phyloP scores from a whole-genome alignment of 2,113 vertebrate species.

The Nerophis lumbriciformis region DNA sequence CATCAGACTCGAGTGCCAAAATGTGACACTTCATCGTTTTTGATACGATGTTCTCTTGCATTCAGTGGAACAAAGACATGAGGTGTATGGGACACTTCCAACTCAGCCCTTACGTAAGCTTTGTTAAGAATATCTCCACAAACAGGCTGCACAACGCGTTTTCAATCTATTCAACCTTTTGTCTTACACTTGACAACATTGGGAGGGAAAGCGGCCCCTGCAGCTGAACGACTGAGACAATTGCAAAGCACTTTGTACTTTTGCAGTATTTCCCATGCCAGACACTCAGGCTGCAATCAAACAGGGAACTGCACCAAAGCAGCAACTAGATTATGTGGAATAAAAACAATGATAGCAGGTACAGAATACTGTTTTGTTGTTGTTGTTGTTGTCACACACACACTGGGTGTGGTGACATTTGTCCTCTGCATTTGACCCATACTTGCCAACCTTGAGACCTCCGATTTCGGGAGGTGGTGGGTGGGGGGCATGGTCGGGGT shows the following conservation, averaged over 20 bases:
- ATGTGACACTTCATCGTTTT: constrained; percentile 41
- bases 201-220: constrained; percentile 29
- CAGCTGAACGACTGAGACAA: constrained; percentile 29
- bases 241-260: constrained; percentile 7
- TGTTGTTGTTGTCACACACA: no score
- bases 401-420: no score
- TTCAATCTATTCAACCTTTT: constrained; percentile 51
- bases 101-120: constrained; percentile 43
- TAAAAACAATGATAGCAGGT: no score
- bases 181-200: constrained; percentile 52
- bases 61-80: constrained; percentile 22
- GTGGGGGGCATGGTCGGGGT: no score
- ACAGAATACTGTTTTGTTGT: no score
- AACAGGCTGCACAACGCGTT: constrained; percentile 50
- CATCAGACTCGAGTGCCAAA: constrained; percentile 23
- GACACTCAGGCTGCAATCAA: constrained; percentile 26
- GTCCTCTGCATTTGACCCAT: no score
- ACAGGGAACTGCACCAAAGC: constrained; percentile 25
- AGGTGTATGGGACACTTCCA: constrained; percentile 22
- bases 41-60: constrained; percentile 30
- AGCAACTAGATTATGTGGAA: neutral
- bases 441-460: no score
- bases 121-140: constrained; percentile 50
- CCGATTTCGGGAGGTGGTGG: no score
- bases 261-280: constrained; percentile 15